Percentiles rank a stretch among this genome's conserved stretches.
phyloP scores from a whole-genome alignment of 2,113 vertebrate species.

The Anseranas semipalmata region DNA sequence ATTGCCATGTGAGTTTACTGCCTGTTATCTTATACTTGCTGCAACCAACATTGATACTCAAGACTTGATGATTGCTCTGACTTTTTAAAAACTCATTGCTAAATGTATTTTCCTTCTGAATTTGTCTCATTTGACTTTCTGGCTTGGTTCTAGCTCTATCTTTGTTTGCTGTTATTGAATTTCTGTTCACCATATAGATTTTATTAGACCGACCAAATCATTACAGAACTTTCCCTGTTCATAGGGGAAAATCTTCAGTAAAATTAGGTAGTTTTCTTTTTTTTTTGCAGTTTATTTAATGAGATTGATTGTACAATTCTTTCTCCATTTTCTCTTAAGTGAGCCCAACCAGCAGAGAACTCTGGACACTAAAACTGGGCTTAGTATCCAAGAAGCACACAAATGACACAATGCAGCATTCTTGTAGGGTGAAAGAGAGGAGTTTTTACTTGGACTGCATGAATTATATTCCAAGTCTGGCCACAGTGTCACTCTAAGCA shows the following conservation, averaged over 20 bases:
- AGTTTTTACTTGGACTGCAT: background rate
- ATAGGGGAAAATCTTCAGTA: background rate
- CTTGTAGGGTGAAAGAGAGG: background rate
- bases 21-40: background rate
- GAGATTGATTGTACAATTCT: background rate
- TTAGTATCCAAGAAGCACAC: background rate
- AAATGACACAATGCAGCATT: background rate
- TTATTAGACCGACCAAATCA: background rate
- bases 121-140: background rate
- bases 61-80: background rate
- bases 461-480: background rate
- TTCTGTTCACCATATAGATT: background rate
- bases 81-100: background rate
- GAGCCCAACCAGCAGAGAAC: background rate
- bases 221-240: background rate
- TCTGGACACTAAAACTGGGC: background rate
- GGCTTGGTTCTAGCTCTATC: background rate
- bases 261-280: background rate
- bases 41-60: background rate
- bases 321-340: background rate
- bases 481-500: background rate
- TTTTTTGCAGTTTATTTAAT: background rate
- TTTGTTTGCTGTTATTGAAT: background rate
- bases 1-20: background rate
- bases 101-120: background rate